Conservation (phyloP, 2,888 invertebrate species). For the Drosophila suboccidentalis region DNA sequence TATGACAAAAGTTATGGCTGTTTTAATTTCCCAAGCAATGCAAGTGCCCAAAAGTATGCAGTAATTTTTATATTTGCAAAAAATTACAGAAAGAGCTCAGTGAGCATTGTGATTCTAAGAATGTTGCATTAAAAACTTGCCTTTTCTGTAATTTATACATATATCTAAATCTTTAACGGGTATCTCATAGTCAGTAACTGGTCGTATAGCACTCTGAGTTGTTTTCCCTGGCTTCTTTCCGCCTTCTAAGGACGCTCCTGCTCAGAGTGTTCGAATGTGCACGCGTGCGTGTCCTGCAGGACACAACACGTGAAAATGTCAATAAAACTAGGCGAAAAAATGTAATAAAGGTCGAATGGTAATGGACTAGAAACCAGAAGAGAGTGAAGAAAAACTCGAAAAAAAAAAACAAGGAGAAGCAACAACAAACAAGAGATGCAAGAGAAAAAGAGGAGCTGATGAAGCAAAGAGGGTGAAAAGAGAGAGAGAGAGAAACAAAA, state of each 20-base stretch:
- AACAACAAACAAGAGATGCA: background rate
- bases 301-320: slow-evolving; percentile 75
- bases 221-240: background rate
- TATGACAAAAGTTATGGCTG: background rate
- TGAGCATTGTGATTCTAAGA: no score
- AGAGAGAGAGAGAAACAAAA: background rate
- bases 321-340: slow-evolving; percentile 67
- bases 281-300: slow-evolving; percentile 56
- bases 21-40: background rate
- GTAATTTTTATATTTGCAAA: background rate
- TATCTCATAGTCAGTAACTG: background rate
- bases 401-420: background rate
- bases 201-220: background rate
- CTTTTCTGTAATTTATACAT: no score
- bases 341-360: slow-evolving; percentile 53
- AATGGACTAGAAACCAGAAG: slow-evolving; percentile 25
- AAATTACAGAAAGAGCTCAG: no score
- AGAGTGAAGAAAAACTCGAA: background rate
- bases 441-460: slow-evolving; percentile 8
- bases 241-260: no score
- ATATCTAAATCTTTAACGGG: background rate
- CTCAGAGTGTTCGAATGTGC: slow-evolving; percentile 11
- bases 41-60: background rate
- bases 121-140: no score
- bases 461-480: background rate